Conservation (phyloP, 2,113 vertebrate species). For the Heteronetta atricapilla region DNA sequence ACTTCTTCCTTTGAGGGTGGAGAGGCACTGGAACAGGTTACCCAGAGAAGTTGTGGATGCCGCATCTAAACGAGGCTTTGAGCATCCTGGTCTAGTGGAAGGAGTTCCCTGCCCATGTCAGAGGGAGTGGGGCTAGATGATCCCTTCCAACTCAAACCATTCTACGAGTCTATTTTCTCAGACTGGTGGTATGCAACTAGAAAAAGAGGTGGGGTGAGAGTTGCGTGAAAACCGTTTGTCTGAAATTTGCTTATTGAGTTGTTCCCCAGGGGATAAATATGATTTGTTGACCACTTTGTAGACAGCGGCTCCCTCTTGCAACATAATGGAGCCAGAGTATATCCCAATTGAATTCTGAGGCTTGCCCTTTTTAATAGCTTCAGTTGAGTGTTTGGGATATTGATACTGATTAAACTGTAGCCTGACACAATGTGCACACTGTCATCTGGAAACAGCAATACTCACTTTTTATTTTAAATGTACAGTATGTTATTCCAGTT, state of each 20-base stretch:
- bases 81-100: background rate
- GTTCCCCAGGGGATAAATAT: background rate
- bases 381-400: background rate
- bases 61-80: background rate
- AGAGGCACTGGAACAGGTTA: too few species aligned
- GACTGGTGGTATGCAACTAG: background rate
- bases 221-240: background rate
- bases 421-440: background rate
- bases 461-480: background rate
- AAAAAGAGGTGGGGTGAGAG: background rate
- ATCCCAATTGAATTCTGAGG: background rate
- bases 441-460: background rate
- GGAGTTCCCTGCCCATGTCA: background rate
- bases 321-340: background rate
- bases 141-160: background rate
- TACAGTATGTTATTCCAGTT: background rate
- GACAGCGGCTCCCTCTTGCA: background rate
- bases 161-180: background rate
- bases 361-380: background rate
- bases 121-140: background rate
- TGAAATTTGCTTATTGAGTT: background rate
- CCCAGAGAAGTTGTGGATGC: background rate
- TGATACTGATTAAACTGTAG: background rate
- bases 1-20: background rate
- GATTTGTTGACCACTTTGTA: background rate